Evolutionary conservation across 2,113 vertebrate species (phyloP), one percentile per base, ranked within the genome.

Genomic region (Callocephalon fimbriatum): DNA sequence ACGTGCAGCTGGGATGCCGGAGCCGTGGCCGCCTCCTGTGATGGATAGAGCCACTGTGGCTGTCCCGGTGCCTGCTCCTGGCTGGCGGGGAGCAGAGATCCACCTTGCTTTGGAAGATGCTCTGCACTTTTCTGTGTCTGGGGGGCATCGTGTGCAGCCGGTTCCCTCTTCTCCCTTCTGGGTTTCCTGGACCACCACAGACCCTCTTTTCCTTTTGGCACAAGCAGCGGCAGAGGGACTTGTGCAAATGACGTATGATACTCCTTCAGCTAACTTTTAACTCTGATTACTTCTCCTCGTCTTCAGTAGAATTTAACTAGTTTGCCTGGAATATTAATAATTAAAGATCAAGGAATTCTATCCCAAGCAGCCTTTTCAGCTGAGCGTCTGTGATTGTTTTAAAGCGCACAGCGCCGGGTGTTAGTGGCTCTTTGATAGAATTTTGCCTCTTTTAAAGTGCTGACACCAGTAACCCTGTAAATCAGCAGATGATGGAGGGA

Each of bases 391-490:
- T 91, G 98, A 96, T 95, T 88, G 51, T 95, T 90, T 96, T 89
- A 73, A 45, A 91, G 92, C 7, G 8, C 87, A 12, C 78, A 22
- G 63, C 2, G 27, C 87, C 0, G 80, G 74, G 88, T 56, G 87
- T 44, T 80, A 75, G 90, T 14, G 4, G 58, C 91, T 81, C 90
- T 91, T 95, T 86, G 95, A 58, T 62, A 90, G 92, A 80, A 90
- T 93, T 94, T 90, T 74, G 73, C 96, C 94, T 92, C 95, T 97
- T 97, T 96, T 93, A 96, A 98, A 96, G 50, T 42, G 92, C 98
- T 97, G 98, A 98, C 96, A 91, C 91, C 95, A 63, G 37, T 96
- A 95, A 95, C 98, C 97, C 96, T 94, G 83, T 95, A 96, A 97
- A 97, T 98, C 85, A 97, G 86, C 97, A 86, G 96, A 78, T 66